Percentiles rank a stretch among this genome's conserved stretches.
These are phyloP conservation scores for Odocoileus virginianus DNA, from an alignment of 2,113 vertebrate genomes.

Conservation along the genomic window DNA sequence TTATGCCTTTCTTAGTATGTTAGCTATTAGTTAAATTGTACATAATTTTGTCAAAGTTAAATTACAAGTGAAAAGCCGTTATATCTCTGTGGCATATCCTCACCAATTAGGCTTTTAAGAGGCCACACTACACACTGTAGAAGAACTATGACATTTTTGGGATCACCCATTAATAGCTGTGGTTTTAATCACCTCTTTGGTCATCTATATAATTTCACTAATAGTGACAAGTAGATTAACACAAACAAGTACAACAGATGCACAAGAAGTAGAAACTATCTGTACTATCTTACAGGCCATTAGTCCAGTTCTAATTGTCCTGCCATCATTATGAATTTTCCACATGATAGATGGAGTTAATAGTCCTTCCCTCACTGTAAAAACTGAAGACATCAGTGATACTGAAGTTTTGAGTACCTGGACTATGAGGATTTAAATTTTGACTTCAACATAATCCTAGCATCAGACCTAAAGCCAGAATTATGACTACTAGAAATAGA, in stretches of 20 bases:
- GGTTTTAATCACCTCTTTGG: neutral
- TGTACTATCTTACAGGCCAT: neutral
- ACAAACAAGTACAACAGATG: neutral
- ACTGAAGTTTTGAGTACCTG: neutral
- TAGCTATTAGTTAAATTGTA: neutral
- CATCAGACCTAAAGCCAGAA: neutral
- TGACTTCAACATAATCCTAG: neutral
- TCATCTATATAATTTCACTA: neutral
- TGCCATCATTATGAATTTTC: neutral
- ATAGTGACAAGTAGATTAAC: neutral
- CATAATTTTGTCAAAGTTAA: neutral
- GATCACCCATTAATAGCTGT: neutral
- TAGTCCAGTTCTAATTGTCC: neutral
- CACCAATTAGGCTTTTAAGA: neutral
- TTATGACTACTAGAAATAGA: neutral
- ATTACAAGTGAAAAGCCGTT: neutral
- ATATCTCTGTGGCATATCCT: neutral
- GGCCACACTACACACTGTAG: neutral
- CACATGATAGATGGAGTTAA: neutral
- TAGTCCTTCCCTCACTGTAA: neutral
- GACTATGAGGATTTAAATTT: neutral
- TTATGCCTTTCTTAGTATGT: neutral
- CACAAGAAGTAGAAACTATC: neutral
- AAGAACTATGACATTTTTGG: neutral
- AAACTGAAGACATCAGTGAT: neutral